Evolutionary conservation across 2,888 invertebrate genomes (phyloP).

Genomic region (Acanthacorydalis orientalis): DNA sequence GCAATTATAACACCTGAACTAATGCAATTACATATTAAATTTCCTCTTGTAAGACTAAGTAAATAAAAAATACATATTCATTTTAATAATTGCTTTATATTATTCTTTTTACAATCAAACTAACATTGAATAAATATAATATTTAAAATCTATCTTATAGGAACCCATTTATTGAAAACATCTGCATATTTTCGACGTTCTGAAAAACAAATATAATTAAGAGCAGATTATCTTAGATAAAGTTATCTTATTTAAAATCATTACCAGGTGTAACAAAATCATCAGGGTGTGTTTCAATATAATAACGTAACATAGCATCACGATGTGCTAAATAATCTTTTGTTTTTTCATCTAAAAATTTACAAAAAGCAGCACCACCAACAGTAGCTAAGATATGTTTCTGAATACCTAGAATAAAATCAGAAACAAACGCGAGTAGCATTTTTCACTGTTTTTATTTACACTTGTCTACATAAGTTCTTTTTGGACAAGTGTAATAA

Average conservation of each 20-base stretch:
- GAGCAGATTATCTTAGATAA: not conserved
- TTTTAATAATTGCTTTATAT: too few relatives aligned
- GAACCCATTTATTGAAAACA: slow-evolving; percentile 44
- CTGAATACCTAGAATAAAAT: slow-evolving; percentile 30
- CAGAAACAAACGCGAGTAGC: slow-evolving; percentile 1
- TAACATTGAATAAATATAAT: not conserved
- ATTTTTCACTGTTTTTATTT: not conserved
- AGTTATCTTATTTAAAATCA: slow-evolving; percentile 4
- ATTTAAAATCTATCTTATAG: slow-evolving; percentile 37
- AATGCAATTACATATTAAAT: not conserved
- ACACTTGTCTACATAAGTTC: too few relatives aligned
- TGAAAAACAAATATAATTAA: slow-evolving; percentile 23
- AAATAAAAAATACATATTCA: not conserved
- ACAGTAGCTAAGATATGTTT: slow-evolving; percentile 23
- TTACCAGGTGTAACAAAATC: slow-evolving; percentile 49
- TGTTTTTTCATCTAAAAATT: slow-evolving; percentile 30
- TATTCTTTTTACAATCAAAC: too few relatives aligned
- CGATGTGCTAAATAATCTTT: slow-evolving; percentile 43
- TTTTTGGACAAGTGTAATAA: slow-evolving; percentile 11
- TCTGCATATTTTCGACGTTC: slow-evolving; percentile 44
- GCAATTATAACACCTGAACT: not conserved
- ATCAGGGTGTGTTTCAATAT: slow-evolving; percentile 57
- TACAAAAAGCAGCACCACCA: slow-evolving; percentile 23
- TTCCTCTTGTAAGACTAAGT: not conserved
- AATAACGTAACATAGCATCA: slow-evolving; percentile 55